Conservation (phyloP, 2,888 invertebrate genomes). For the Embidobia sp. region DNA sequence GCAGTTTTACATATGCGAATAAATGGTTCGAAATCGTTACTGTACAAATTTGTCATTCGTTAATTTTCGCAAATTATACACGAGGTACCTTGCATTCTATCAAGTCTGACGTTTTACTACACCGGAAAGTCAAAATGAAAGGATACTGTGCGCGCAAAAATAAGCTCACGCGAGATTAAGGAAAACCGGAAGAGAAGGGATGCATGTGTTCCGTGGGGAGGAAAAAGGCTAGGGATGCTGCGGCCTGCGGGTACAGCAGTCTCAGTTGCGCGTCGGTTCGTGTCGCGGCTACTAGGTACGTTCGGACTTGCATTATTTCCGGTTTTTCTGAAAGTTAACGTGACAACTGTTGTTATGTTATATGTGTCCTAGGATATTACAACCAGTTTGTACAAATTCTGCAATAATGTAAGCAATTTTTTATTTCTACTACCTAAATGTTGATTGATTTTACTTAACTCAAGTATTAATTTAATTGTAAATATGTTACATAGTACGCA, state of each 20-base stretch:
- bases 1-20: too few relatives aligned
- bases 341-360: not conserved
- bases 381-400: not conserved
- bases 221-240: slow-evolving; percentile 38
- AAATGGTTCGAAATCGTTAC: too few relatives aligned
- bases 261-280: slow-evolving; percentile 43
- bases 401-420: not conserved
- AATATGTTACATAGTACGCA: too few relatives aligned
- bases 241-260: slow-evolving; percentile 33
- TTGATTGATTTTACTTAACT: too few relatives aligned
- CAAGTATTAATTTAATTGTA: too few relatives aligned
- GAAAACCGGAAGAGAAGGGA: slow-evolving; percentile 40
- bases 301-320: not conserved
- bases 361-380: slow-evolving; percentile 9
- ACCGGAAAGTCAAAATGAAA: not conserved
- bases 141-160: slow-evolving; percentile 16
- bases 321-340: slow-evolving; percentile 4
- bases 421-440: too few relatives aligned
- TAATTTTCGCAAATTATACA: too few relatives aligned
- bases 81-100: too few relatives aligned
- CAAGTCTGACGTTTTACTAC: too few relatives aligned
- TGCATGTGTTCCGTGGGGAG: slow-evolving; percentile 37
- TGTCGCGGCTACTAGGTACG: slow-evolving; percentile 25
- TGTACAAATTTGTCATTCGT: too few relatives aligned
- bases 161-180: slow-evolving; percentile 21